These are phyloP conservation scores for Ectropis crepuscularia DNA, from an alignment of 2,888 invertebrate genomes.

Conservation along the genomic window DNA sequence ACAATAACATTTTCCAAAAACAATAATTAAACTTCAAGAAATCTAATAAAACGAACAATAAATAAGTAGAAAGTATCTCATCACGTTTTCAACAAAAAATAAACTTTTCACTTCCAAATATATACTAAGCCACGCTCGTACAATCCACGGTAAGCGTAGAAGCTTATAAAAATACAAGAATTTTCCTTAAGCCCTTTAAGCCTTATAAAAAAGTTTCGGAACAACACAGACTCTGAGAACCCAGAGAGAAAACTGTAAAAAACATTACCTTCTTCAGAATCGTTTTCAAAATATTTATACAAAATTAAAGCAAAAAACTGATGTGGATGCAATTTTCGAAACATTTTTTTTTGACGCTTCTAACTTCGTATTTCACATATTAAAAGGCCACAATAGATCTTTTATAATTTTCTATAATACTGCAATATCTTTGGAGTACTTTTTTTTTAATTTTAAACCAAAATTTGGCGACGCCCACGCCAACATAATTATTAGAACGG, in stretches of 20 bases:
- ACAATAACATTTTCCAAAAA: neutral
- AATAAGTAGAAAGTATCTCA: neutral
- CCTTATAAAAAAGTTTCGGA: constrained; percentile 29
- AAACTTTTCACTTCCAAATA: constrained; percentile 17
- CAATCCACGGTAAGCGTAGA: constrained; percentile 17
- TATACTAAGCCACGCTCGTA: constrained; percentile 4
- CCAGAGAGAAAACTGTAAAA: neutral
- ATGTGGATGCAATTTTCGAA: no score
- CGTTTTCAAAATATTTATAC: no score
- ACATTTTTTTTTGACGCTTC: no score
- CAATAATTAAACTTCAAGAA: neutral
- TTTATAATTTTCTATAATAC: no score
- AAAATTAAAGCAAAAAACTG: no score
- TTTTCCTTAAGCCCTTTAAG: constrained; percentile 23
- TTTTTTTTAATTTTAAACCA: no score
- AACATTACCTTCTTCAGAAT: no score
- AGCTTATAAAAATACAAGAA: constrained; percentile 27
- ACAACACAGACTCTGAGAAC: neutral
- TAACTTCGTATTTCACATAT: no score
- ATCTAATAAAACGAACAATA: neutral
- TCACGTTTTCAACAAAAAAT: constrained; percentile 1
- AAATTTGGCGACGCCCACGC: no score
- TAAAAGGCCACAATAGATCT: no score
- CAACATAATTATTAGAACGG: no score
- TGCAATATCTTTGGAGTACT: no score